Evolutionary conservation across 2,888 invertebrate genomes (phyloP).

Genomic region (Cacoxenus indagator): DNA sequence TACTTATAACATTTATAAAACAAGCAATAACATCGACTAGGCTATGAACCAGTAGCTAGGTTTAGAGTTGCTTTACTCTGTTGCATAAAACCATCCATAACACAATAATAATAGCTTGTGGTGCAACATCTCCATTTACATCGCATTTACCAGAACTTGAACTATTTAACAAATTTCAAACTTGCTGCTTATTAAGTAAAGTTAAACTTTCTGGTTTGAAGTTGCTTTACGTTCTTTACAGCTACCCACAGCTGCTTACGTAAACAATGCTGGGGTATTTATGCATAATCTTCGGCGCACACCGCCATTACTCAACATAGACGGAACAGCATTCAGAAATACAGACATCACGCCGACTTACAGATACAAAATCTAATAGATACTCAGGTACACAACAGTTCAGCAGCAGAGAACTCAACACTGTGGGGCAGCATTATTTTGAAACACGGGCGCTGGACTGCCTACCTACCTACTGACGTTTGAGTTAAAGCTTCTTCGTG

Average conservation of each 20-base stretch:
- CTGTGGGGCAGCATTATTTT: background rate
- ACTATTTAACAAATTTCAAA: background rate
- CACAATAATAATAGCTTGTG: too few relatives aligned
- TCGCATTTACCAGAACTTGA: too few relatives aligned
- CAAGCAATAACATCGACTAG: too few relatives aligned
- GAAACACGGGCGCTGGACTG: background rate
- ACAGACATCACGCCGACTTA: conserved; percentile 38
- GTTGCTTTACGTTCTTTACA: conserved; percentile 27
- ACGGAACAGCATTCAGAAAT: conserved; percentile 30
- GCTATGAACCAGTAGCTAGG: too few relatives aligned
- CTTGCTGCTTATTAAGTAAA: background rate
- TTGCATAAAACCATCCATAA: too few relatives aligned
- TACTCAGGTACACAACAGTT: conserved; percentile 14
- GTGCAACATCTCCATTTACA: too few relatives aligned
- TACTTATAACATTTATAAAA: too few relatives aligned
- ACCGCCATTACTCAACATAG: background rate
- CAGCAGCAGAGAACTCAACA: too few relatives aligned
- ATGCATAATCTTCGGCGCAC: background rate
- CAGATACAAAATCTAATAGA: conserved; percentile 28
- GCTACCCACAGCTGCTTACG: conserved; percentile 12
- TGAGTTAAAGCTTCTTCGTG: background rate
- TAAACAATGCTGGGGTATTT: conserved; percentile 17
- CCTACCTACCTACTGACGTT: background rate
- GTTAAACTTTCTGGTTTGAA: background rate
- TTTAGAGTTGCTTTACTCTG: too few relatives aligned